Percentiles rank a stretch among this genome's conserved stretches.
Conservation (phyloP, 92 coral and sea anemone genomes). For the Bergia puertoricense region DNA sequence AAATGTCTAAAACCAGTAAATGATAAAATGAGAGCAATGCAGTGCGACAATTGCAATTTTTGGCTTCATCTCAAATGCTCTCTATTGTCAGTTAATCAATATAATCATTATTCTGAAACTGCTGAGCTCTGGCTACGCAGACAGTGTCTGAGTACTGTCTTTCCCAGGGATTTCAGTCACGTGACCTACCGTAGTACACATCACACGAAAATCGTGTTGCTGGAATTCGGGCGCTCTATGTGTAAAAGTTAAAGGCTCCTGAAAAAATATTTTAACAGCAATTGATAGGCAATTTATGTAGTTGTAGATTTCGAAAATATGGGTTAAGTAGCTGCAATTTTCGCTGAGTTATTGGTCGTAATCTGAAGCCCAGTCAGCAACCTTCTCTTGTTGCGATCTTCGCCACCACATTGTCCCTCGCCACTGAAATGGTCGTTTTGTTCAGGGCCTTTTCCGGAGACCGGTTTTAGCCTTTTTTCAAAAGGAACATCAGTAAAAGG, state of each 20-base stretch:
- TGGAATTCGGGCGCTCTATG: neutral
- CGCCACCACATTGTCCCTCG: neutral
- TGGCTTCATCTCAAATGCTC: constrained; percentile 7
- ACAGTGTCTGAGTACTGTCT: constrained; percentile 10
- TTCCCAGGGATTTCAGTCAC: constrained; percentile 13
- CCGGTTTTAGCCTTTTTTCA: neutral
- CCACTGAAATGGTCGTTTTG: neutral
- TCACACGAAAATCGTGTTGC: neutral
- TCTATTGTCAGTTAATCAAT: constrained; percentile 35
- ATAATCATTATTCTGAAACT: constrained; percentile 1
- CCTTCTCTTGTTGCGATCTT: neutral
- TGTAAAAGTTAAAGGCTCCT: neutral
- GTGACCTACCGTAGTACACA: neutral
- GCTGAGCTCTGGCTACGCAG: constrained; percentile 19
- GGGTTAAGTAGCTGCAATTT: no score
- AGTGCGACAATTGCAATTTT: no score
- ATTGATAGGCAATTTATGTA: no score
- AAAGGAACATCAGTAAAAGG: no score
- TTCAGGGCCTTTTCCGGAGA: neutral
- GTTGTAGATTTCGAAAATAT: no score
- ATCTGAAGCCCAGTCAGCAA: neutral
- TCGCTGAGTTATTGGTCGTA: neutral
- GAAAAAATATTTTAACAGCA: no score
- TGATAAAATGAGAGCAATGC: constrained; percentile 14
- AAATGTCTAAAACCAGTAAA: neutral